Percentiles rank a stretch among this genome's conserved stretches.
Evolutionary conservation across 1,140 invertebrate species (phyloP).

Genomic region (Saccostrea echinata): DNA sequence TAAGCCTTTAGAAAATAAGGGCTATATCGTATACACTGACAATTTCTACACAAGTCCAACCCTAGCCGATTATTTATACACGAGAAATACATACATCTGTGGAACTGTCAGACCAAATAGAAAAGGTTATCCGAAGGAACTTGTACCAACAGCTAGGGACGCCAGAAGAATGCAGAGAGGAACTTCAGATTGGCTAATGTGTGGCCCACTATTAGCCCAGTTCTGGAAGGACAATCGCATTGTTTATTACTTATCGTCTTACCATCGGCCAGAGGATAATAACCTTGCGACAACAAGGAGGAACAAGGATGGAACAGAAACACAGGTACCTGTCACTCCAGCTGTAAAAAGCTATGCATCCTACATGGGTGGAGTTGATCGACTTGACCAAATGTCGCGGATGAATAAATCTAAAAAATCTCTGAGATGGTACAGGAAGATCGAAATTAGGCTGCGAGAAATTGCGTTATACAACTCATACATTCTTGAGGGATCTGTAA

Average conservation of each 20-base stretch:
- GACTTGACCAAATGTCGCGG: conserved; percentile 44
- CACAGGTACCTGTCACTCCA: conserved; percentile 1
- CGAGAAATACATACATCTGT: conserved; percentile 66
- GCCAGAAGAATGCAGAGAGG: conserved; percentile 11
- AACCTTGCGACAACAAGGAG: conserved; percentile 38
- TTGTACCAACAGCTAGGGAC: too few species aligned
- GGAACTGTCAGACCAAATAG: conserved; percentile 50
- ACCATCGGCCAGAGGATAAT: too few species aligned
- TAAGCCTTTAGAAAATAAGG: conserved; percentile 74
- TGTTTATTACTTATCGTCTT: conserved; percentile 33
- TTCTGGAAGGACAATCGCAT: conserved; percentile 57
- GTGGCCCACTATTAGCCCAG: neutral
- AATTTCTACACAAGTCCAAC: conserved; percentile 78
- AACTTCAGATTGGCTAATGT: neutral
- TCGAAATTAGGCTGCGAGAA: conserved; percentile 44
- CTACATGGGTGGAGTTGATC: conserved; percentile 59
- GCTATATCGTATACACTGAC: conserved; percentile 78
- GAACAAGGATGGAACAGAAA: conserved; percentile 55
- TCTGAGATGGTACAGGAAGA: conserved; percentile 40
- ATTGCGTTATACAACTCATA: conserved; percentile 45
- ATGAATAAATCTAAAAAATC: conserved; percentile 40
- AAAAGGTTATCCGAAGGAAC: conserved; percentile 40
- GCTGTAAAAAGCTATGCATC: conserved; percentile 38
- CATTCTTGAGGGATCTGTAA: conserved; percentile 26
- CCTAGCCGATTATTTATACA: conserved; percentile 72